These are phyloP conservation scores for Apoda limacodes DNA, from an alignment of 2,888 invertebrate species.

Conservation along the genomic window DNA sequence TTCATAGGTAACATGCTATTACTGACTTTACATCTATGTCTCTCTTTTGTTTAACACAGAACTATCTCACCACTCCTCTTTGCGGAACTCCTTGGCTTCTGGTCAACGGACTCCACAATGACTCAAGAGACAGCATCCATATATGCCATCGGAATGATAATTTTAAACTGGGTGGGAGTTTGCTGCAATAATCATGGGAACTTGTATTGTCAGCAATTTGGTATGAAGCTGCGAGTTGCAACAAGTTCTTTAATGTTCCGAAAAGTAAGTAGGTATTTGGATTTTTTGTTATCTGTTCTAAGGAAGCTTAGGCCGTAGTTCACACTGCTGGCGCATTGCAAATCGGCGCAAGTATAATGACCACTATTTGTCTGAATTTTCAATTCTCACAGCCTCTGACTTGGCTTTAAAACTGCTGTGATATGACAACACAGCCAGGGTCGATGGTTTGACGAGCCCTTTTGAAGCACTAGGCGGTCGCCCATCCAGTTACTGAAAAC, in stretches of 20 bases:
- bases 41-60: constrained; percentile 32
- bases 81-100: constrained; percentile 53
- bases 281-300: neutral
- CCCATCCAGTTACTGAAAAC: too few species aligned
- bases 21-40: neutral
- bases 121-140: constrained; percentile 61
- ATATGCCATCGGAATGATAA: constrained; percentile 60
- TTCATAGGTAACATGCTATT: too few species aligned
- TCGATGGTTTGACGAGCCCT: too few species aligned
- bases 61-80: constrained; percentile 73
- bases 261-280: constrained; percentile 68
- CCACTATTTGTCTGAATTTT: too few species aligned
- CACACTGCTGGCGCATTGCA: too few species aligned
- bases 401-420: too few species aligned
- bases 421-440: too few species aligned
- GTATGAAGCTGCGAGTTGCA: constrained; percentile 80
- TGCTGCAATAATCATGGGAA: constrained; percentile 79
- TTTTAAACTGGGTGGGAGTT: constrained; percentile 57
- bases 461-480: too few species aligned
- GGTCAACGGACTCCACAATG: constrained; percentile 66
- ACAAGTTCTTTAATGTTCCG: constrained; percentile 80
- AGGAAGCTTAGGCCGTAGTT: too few species aligned
- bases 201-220: constrained; percentile 73
- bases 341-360: too few species aligned
- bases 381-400: too few species aligned